Percentiles rank a stretch among this genome's conserved stretches.
Evolutionary conservation across 2,113 vertebrate genomes (phyloP).

Genomic region (Amblyornis subalaris): DNA sequence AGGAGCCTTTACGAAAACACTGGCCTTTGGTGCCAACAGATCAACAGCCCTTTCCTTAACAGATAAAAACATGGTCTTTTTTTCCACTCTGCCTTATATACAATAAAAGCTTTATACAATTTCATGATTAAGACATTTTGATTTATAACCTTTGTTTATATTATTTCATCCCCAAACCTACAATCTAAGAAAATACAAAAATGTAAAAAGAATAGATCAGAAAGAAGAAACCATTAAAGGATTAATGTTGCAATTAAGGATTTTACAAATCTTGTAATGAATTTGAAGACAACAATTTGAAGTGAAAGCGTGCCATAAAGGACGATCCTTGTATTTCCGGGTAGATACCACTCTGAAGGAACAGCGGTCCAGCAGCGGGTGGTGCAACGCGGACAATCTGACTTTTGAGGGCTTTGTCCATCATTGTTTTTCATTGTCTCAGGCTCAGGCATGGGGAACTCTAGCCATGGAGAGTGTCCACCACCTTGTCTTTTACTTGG

Average conservation of each 20-base stretch:
- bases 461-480: fast-evolving
- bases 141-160: not conserved
- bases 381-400: fast-evolving
- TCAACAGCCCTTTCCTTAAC: not conserved
- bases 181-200: not conserved
- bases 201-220: not conserved
- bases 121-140: not conserved
- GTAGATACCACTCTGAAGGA: not conserved
- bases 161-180: not conserved
- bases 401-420: not conserved
- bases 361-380: not conserved
- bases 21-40: not conserved
- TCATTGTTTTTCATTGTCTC: not conserved
- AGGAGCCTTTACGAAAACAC: not conserved
- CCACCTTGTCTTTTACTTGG: not conserved
- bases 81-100: not conserved
- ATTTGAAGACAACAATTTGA: not conserved
- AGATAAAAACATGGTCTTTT: not conserved
- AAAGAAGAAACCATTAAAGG: not conserved
- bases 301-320: not conserved
- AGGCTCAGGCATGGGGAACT: not conserved
- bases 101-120: not conserved
- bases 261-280: not conserved
- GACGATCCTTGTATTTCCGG: not conserved
- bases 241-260: not conserved